These are phyloP conservation scores for Oenanthe oenanthe DNA, from an alignment of 2,113 vertebrate species.

Conservation along the genomic window DNA sequence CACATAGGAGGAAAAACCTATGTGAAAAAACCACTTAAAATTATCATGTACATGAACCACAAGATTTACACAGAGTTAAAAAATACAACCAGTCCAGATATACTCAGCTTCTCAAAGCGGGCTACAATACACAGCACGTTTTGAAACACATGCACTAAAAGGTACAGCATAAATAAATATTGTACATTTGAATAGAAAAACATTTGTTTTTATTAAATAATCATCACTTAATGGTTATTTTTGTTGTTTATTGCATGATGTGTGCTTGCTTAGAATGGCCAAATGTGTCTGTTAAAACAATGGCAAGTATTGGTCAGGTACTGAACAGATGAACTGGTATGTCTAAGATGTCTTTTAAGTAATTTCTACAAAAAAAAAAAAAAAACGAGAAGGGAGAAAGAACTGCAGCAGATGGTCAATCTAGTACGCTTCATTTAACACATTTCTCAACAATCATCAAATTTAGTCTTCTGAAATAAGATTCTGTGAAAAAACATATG, in stretches of 20 bases:
- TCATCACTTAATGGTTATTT: neutral
- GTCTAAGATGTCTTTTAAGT: neutral
- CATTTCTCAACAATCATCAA: slow-evolving; percentile 8
- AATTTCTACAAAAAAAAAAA: neutral
- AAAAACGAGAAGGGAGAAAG: neutral
- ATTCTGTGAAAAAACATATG: slow-evolving; percentile 8
- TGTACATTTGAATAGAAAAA: neutral
- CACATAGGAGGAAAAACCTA: neutral
- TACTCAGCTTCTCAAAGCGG: neutral
- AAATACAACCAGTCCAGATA: neutral
- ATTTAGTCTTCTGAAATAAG: neutral
- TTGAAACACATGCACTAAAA: neutral
- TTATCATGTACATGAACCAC: neutral
- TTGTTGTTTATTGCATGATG: neutral
- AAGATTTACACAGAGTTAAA: neutral
- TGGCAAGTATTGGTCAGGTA: neutral
- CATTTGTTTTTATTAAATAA: neutral
- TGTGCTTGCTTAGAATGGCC: neutral
- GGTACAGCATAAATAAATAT: neutral
- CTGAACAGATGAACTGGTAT: neutral
- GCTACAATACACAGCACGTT: neutral
- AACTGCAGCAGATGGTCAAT: slow-evolving; percentile 11
- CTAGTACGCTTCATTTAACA: slow-evolving; percentile 14
- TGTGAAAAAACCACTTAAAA: neutral
- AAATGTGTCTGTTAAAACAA: neutral